A percentile compares a stretch with the other conserved stretches of the same genome.
Evolutionary conservation across 2,797 vertebrate genomes (phyloP).

Genomic region (Ptychadena robeensis): DNA sequence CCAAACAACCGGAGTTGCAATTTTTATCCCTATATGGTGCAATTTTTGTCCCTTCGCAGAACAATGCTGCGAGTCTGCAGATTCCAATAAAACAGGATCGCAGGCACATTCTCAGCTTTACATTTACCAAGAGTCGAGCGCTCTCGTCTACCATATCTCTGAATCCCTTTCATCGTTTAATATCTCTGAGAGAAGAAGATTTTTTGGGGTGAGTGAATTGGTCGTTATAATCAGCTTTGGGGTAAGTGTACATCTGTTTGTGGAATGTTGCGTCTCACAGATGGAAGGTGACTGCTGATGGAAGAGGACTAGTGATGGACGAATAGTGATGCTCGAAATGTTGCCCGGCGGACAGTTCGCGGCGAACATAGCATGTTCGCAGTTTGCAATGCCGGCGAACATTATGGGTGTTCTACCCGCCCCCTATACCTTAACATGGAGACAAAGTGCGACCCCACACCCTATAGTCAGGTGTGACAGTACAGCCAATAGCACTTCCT

Average conservation of each 20-base stretch:
- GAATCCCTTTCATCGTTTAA: slow-evolving; percentile 79
- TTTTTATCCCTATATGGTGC: slow-evolving; percentile 72
- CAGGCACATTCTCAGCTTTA: slow-evolving; percentile 76
- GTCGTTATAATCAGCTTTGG: slow-evolving; percentile 72
- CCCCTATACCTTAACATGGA: too few relatives aligned
- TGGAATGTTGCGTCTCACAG: too few relatives aligned
- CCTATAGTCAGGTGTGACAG: too few relatives aligned
- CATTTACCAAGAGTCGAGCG: slow-evolving; percentile 71
- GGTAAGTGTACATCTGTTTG: slow-evolving; percentile 64
- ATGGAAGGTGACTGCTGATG: neutral
- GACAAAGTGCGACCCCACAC: too few relatives aligned
- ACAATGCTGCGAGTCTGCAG: slow-evolving; percentile 64
- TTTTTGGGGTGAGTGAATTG: slow-evolving; percentile 68
- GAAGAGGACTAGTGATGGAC: too few relatives aligned
- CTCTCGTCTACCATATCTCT: slow-evolving; percentile 69
- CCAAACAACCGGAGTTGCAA: slow-evolving; percentile 72
- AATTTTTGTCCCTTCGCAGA: slow-evolving; percentile 64
- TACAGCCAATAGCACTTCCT: too few relatives aligned
- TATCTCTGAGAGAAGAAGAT: slow-evolving; percentile 76
- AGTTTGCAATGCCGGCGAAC: too few relatives aligned
- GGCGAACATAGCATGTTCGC: too few relatives aligned
- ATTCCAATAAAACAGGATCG: slow-evolving; percentile 75
- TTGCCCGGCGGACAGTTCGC: too few relatives aligned
- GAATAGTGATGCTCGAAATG: too few relatives aligned
- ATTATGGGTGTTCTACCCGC: too few relatives aligned